phyloP scores from a whole-genome alignment of 2,888 invertebrate genomes.

The Coecobrya sp. region DNA sequence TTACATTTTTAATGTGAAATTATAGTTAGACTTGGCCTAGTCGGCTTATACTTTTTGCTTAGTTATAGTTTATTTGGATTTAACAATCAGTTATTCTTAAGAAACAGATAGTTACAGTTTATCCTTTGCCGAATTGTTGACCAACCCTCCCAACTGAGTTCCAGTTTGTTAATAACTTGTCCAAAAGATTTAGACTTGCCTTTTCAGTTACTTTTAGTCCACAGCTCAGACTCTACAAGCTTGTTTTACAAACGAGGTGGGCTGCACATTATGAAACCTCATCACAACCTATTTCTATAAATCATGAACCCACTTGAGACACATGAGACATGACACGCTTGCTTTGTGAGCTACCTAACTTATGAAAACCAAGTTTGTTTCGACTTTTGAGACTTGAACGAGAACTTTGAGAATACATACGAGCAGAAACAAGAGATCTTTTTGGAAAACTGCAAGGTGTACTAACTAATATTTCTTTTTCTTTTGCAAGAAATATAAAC shows the following conservation, averaged over 20 bases:
- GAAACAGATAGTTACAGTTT: too few relatives aligned
- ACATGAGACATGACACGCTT: slow-evolving; percentile 68
- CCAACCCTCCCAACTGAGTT: too few relatives aligned
- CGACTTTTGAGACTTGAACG: not conserved
- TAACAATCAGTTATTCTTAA: too few relatives aligned
- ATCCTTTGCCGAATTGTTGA: too few relatives aligned
- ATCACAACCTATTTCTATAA: slow-evolving; percentile 80
- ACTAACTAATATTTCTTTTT: slow-evolving; percentile 9
- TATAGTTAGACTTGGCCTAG: not conserved
- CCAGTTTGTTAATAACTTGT: not conserved
- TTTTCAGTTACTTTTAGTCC: not conserved
- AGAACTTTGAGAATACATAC: not conserved
- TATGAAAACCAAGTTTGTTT: slow-evolving; percentile 20
- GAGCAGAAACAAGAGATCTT: slow-evolving; percentile 48
- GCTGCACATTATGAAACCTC: slow-evolving; percentile 58
- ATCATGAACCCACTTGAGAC: slow-evolving; percentile 78
- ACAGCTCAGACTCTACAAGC: not conserved
- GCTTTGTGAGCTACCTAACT: slow-evolving; percentile 18
- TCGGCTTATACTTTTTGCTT: too few relatives aligned
- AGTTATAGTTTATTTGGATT: too few relatives aligned
- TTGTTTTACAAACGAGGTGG: slow-evolving; percentile 70
- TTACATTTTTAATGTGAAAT: slow-evolving; percentile 50
- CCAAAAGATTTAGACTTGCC: not conserved
- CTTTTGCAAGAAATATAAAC: slow-evolving; percentile 30
- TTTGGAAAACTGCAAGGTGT: slow-evolving; percentile 66